phyloP scores from a whole-genome alignment of 2,797 vertebrate species.

The Psittacula echo region DNA sequence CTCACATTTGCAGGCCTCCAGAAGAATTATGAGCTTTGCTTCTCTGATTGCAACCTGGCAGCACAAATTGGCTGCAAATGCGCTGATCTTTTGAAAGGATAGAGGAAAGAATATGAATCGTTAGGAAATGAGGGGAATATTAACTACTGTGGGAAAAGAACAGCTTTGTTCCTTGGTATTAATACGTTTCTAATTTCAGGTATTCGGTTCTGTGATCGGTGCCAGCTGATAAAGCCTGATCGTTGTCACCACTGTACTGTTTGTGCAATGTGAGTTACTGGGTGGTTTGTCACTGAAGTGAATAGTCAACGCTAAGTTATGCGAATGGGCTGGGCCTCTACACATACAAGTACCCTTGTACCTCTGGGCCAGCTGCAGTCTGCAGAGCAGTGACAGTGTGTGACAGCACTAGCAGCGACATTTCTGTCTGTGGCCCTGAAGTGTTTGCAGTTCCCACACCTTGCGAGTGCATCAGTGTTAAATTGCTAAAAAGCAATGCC shows the following conservation, averaged over 20 bases:
- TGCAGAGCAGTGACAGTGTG: rapidly evolving
- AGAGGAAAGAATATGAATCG: neutral
- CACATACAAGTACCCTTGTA: rapidly evolving
- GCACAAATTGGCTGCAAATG: neutral
- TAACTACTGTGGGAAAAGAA: neutral
- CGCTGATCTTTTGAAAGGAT: neutral
- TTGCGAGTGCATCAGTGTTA: rapidly evolving
- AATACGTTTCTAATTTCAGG: conserved; percentile 77
- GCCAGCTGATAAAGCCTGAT: conserved; percentile 97
- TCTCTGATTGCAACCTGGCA: neutral
- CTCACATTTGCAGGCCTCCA: neutral
- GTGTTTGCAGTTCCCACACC: neutral
- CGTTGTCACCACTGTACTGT: conserved; percentile 98
- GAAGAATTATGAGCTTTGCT: neutral
- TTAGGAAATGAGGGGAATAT: neutral
- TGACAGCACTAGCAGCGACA: neutral
- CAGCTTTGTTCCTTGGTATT: neutral
- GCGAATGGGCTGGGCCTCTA: neutral
- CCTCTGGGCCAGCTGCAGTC: neutral
- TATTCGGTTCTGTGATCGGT: conserved; percentile 96
- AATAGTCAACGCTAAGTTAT: neutral
- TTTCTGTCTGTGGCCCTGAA: neutral
- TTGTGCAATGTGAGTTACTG: conserved; percentile 94
- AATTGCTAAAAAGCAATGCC: neutral
- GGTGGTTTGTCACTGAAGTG: neutral